Conservation (phyloP, 2,888 invertebrate genomes). For the Drosophila sordidula region DNA sequence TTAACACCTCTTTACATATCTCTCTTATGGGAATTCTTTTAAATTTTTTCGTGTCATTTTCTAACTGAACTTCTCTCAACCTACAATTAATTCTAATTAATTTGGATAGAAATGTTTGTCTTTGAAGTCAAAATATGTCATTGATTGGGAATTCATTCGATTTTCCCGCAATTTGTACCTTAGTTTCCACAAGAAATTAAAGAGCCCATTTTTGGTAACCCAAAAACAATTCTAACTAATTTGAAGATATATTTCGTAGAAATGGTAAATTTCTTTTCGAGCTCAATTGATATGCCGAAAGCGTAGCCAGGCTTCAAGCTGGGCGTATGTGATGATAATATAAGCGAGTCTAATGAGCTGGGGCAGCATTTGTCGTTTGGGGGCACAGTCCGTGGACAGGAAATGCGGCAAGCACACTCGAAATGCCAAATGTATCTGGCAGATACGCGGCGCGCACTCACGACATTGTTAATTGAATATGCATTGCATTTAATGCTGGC, state of each 20-base stretch:
- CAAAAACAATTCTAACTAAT: background rate
- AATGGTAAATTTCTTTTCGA: conserved; percentile 3
- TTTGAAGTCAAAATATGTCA: conserved; percentile 1
- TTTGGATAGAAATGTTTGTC: conserved; percentile 11
- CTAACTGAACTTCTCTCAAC: background rate
- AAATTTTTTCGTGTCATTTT: no score
- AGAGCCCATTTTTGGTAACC: background rate
- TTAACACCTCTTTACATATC: no score
- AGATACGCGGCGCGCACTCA: conserved; percentile 52
- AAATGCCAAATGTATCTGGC: conserved; percentile 72
- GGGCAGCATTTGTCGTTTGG: conserved; percentile 11
- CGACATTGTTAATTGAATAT: conserved; percentile 82
- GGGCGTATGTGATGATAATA: conserved; percentile 36
- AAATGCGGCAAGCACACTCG: conserved; percentile 52
- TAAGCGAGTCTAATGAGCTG: conserved; percentile 25
- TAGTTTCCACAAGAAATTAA: no score
- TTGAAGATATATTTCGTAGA: background rate
- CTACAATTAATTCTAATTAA: conserved; percentile 10
- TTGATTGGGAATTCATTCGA: background rate
- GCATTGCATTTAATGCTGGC: conserved; percentile 76
- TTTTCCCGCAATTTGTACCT: background rate
- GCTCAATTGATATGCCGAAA: conserved; percentile 44
- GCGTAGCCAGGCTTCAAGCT: conserved; percentile 26
- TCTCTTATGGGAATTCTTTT: no score
- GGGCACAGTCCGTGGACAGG: conserved; percentile 26